Evolutionary conservation across 2,113 vertebrate species (phyloP), one percentile per base, ranked within the genome.

Genomic region (Pagrus major): DNA sequence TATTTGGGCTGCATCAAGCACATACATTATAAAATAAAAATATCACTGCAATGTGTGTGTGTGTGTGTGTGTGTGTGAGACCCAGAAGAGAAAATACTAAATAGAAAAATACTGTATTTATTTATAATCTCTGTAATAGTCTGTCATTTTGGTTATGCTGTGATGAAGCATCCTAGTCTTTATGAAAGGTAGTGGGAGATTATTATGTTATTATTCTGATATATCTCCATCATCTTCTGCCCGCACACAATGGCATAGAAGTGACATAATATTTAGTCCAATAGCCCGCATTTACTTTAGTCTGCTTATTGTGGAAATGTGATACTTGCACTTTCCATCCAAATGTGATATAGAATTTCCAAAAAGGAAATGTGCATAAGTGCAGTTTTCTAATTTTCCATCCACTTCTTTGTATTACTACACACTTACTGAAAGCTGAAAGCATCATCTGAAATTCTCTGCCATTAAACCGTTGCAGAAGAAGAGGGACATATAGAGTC

Each of bases 381-480:
- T 5, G 9, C n/a, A n/a, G n/a, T n/a, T n/a, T n/a, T n/a, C n/a
- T n/a, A n/a, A n/a, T n/a, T 35, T 21, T 35, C 56, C 10, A 18
- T 52, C 21, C 21, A 25, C 27, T 14, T 16, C 58, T n/a, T n/a
- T n/a, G 20, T 21, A 25, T 4, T 16, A 11, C 6, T 31, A 9
- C 20, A 16, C 15, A 31, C 29, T 18, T 18, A 16, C 29, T 3
- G n/a, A 29, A 12, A 52, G 51, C 6, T 25, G 51, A 51, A 23
- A 1, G 2, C 23, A 29, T 29, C 27, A 8, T n/a, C n/a, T n/a
- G n/a, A n/a, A n/a, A 35, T 67, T 66, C 29, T 49, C 16, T 71
- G n/a, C 9, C 14, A 58, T 49, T 15, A 76, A 70, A 71, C 21
- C 61, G 23, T 9, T 39, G 31, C 20, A 61, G 47, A 68, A 56